Base-by-base conservation (phyloP, 2,113 vertebrate species). In the Dendropsophus ebraccatus region DNA sequence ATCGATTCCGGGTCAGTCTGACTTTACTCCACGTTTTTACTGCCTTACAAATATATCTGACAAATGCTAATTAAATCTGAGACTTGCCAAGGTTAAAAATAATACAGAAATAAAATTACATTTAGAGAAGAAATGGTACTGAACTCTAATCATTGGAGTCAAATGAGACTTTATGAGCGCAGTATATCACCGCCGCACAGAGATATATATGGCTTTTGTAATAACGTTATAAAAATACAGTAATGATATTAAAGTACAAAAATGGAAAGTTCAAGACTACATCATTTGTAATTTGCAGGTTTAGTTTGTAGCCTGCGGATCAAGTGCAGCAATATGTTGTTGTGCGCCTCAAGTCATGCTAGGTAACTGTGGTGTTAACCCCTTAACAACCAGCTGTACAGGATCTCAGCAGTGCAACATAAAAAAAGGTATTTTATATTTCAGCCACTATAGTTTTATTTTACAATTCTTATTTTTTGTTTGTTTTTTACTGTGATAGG, bases 61-160 rank as follows among this genome's bases (percentile, higher is more conserved):
- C 50, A 60, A 86, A 86, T 58, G 76, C 65, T 86, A 86, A 86
- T 86, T 81, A 86, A 86, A 81, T 80, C 65, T 7, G 67, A 81
- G 77, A 58, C 67, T 80, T 86, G 65, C 84, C 84, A 86, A 81
- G 84, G 76, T 86, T 86, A 86, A 80, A 54, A 86, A 86, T 81
- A 86, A 80, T 69, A 72, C 65, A 47, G 77, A 73, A 86, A 86
- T 86, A 86, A 80, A 86, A 86, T 86, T 32, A 81, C 84, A 81
- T 73, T 86, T 86, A 86, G 76, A 58, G 65, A 58, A 72, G 77
- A 72, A 86, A 86, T 72, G 65, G 60, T 47, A 47, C 47, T 79
- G 77, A 81, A 86, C 76, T 79, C 30, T 73, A 69, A 81, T 79
- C 76, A 70, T 73, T 35, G 76, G 23, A 86, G 84, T 86, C 76